Evolutionary conservation across 2,888 invertebrate genomes (phyloP), one percentile per base, ranked within the genome.

Genomic region (Poecilus cupreus): DNA sequence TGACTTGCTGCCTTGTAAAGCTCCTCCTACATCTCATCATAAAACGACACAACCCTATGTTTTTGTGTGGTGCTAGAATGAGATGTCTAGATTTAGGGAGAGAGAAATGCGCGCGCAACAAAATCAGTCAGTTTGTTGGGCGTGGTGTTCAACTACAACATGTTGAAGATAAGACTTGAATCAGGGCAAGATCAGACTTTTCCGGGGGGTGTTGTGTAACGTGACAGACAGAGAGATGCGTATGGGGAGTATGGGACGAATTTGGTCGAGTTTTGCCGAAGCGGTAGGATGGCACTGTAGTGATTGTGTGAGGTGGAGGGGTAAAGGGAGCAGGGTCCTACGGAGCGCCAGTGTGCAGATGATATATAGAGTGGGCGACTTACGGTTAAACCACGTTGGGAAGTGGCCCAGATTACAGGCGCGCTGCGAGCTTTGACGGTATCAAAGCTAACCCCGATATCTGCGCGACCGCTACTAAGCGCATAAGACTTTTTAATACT

Each of bases 341-440:
- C 20, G 20, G 54, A 54, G 75, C 39, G 87, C 83, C 86, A 85
- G 86, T 83, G 84, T 81, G 84, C 81, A 80, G 91, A 92, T 93
- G 93, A 93, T 93, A 93, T 93, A 93, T 93, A 92, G 93, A 93
- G 92, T 92, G 91, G 91, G 91, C 92, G 93, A 93, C 93, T 93
- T 93, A 93, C 91, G 88, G 92, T 93, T 93, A 93, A 93, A 93
- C 93, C 93, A 93, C 92, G 93, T 90, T 92, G 93, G 93, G 92
- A 93, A 93, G 93, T 93, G 93, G 93, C 91, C 92, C 92, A 93
- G 93, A 93, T 93, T 93, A 93, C 92, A 92, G 92, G 87, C 89
- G 89, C 89, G 82, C 82, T 78, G 60, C 74, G 76, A 74, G 81
- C 81, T 81, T 89, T 89, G 89, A 88, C 88, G 87, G 89, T 86